Evolutionary conservation across 2,888 invertebrate species (phyloP).

Genomic region (Caenorhabditis angaria): DNA sequence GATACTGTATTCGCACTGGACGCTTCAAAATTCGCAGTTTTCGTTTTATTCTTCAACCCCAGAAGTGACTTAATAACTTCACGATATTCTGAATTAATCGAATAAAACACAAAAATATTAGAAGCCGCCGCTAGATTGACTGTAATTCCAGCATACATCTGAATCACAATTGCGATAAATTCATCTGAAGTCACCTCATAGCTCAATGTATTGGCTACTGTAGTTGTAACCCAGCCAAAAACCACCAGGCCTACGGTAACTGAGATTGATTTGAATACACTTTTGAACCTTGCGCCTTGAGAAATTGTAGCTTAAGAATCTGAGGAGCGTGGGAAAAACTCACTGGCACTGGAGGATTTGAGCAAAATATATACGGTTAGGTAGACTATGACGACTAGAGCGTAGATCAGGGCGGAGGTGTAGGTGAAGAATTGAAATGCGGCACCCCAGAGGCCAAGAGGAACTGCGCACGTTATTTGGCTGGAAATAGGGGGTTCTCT

Average conservation of each 20-base stretch:
- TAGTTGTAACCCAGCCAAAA: conserved; percentile 44
- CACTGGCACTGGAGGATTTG: conserved; percentile 38
- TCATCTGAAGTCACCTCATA: conserved; percentile 18
- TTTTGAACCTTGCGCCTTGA: conserved; percentile 38
- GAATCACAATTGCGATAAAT: conserved; percentile 23
- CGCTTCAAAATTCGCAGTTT: no score
- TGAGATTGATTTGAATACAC: conserved; percentile 42
- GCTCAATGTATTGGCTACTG: conserved; percentile 31
- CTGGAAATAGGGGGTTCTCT: conserved; percentile 24
- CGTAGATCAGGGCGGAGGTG: conserved; percentile 30
- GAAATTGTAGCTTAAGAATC: no score
- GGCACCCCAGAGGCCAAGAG: conserved; percentile 29
- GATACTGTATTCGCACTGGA: no score
- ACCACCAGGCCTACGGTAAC: conserved; percentile 43
- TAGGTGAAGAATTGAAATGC: conserved; percentile 42
- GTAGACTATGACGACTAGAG: conserved; percentile 32
- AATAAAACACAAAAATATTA: conserved; percentile 47
- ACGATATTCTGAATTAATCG: conserved; percentile 45
- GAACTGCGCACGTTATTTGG: conserved; percentile 35
- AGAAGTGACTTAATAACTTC: no score
- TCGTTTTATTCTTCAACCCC: no score
- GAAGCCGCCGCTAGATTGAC: conserved; percentile 41
- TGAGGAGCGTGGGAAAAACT: no score
- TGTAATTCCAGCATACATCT: conserved; percentile 49
- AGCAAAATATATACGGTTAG: conserved; percentile 25